Evolutionary conservation across 2,113 vertebrate genomes (phyloP), one percentile per base, ranked within the genome.

Genomic region (Engystomops pustulosus): DNA sequence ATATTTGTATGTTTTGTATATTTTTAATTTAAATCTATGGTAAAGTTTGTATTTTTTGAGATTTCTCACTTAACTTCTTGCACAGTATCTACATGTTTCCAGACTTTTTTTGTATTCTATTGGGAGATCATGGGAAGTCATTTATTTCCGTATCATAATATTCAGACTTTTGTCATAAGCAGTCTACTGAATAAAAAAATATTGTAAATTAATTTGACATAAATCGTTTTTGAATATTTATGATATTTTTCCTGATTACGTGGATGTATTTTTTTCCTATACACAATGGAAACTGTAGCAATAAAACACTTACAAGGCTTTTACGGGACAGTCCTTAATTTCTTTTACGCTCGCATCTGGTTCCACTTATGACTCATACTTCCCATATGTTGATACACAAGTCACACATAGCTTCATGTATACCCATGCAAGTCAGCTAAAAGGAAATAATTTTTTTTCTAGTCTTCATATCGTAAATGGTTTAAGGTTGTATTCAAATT

Each of bases 331-430:
- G 86, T 89, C 86, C 27, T 81, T 87, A 90, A 88, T 88, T 90
- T 90, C 87, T 90, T 83, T 74, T 17, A 69, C 78, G 85, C 87
- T 88, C 89, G 77, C 90, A 93, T 92, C 89, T 93, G 90, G 84
- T 91, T 94, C 86, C 80, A 87, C 87, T 90, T 91, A 92, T 93
- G 91, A 93, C 81, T 94, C 92, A 90, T 87, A 87, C 85, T 91
- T 92, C 90, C 91, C 87, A 89, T 91, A 91, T 92, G 91, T 87
- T 90, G 75, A 58, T 60, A 41, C 51, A 78, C n/a, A 23, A 78
- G 20, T 6, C 51, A 34, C 71, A 49, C 20, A 30, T 47, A 45
- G 72, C 72, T 75, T 4, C 30, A 32, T 53, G 18, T 34, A 51
- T 49, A 41, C 3, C 12, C n/a, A 11, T 23, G 12, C 49, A 34